Conservation (phyloP, 2,113 vertebrate species). For the Caretta caretta region DNA sequence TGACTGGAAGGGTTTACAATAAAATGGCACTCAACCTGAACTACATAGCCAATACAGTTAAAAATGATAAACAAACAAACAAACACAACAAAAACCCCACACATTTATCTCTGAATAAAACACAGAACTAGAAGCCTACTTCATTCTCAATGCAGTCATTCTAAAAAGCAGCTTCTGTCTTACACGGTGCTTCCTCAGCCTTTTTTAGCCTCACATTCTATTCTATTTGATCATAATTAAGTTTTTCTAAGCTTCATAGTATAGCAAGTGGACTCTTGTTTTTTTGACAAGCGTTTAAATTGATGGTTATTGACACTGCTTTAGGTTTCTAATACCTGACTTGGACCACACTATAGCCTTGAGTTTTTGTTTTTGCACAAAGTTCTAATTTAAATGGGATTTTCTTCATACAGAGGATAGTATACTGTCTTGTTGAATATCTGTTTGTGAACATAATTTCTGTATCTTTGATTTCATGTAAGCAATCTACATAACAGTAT, state of each 20-base stretch:
- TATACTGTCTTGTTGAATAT: not conserved
- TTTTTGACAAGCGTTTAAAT: not conserved
- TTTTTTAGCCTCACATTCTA: not conserved
- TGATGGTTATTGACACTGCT: not conserved
- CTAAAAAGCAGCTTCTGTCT: not conserved
- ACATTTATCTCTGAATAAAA: fast-evolving
- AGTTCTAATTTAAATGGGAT: not conserved
- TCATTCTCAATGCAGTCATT: not conserved
- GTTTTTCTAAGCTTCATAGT: not conserved
- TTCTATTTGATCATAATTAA: not conserved
- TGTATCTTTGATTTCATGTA: not conserved
- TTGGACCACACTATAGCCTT: not conserved
- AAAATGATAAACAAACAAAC: not conserved
- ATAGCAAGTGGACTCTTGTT: not conserved
- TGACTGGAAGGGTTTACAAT: not conserved
- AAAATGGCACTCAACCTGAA: not conserved
- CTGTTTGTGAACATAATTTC: not conserved
- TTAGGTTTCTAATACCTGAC: not conserved
- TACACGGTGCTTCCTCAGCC: not conserved
- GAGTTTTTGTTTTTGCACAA: not conserved
- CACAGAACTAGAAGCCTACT: fast-evolving
- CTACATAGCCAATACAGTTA: not conserved
- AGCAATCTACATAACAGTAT: not conserved
- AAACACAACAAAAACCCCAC: not conserved
- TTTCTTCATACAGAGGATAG: not conserved